These are phyloP conservation scores for Trissolcus japonicus DNA, from an alignment of 2,888 invertebrate genomes.

Conservation along the genomic window DNA sequence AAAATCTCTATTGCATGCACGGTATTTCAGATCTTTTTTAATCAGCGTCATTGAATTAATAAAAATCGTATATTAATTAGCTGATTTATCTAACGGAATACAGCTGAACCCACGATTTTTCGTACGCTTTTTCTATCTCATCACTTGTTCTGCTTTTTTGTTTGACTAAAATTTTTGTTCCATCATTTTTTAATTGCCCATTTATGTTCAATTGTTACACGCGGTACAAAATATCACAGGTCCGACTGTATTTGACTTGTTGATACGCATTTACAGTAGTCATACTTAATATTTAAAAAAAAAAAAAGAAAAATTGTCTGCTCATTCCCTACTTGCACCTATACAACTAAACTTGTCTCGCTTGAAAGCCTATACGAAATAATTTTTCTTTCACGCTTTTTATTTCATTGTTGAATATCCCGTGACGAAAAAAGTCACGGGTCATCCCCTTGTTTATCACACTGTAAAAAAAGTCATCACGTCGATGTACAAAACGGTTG, in stretches of 20 bases:
- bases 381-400: slow-evolving; percentile 26
- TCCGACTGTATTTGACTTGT: slow-evolving; percentile 41
- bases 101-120: slow-evolving; percentile 39
- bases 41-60: slow-evolving; percentile 31
- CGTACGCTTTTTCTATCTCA: slow-evolving; percentile 13
- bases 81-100: slow-evolving; percentile 50
- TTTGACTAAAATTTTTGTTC: neutral
- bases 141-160: neutral
- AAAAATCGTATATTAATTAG: slow-evolving; percentile 53
- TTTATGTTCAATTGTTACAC: neutral
- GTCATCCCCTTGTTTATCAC: slow-evolving; percentile 32
- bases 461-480: slow-evolving; percentile 48
- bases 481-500: slow-evolving; percentile 28
- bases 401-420: slow-evolving; percentile 10
- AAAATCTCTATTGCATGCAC: slow-evolving; percentile 35
- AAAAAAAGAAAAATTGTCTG: slow-evolving; percentile 32
- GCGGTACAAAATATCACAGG: slow-evolving; percentile 29
- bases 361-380: slow-evolving; percentile 45
- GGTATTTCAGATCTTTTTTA: slow-evolving; percentile 45
- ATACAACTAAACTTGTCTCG: slow-evolving; percentile 46
- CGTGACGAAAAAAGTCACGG: slow-evolving; percentile 36
- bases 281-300: slow-evolving; percentile 51
- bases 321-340: slow-evolving; percentile 57
- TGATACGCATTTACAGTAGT: slow-evolving; percentile 55
- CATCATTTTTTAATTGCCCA: no score